A percentile compares a stretch with the other conserved stretches of the same genome.
phyloP scores from a whole-genome alignment of 2,888 invertebrate species.

The Acanthococcus lagerstroemiae region DNA sequence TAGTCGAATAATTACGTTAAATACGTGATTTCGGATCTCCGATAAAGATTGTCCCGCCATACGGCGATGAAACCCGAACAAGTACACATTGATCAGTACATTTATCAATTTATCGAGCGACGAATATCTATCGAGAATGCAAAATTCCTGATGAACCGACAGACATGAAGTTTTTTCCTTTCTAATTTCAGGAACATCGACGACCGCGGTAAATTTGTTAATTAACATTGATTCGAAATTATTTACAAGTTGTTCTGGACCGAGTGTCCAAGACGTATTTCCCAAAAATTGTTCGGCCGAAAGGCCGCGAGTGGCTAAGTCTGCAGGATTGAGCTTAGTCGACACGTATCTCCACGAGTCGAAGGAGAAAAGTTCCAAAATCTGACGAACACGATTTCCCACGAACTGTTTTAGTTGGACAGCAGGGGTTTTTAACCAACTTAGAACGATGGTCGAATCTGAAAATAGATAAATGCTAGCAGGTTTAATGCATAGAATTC shows the following conservation, averaged over 20 bases:
- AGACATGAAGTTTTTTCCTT: no score
- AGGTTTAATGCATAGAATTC: background rate
- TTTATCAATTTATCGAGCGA: no score
- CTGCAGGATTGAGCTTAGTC: conserved; percentile 1
- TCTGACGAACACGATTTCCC: conserved; percentile 1
- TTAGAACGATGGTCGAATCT: conserved; percentile 7
- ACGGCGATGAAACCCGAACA: no score
- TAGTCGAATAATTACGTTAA: no score
- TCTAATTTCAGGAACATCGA: no score
- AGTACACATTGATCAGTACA: no score
- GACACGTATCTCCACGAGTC: background rate
- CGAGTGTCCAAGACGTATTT: background rate
- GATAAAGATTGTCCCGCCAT: no score
- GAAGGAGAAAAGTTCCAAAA: background rate
- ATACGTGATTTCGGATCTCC: no score
- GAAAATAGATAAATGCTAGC: background rate
- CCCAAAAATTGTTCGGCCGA: background rate
- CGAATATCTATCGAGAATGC: no score
- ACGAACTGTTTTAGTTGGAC: background rate
- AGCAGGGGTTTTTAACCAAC: background rate
- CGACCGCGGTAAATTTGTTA: no score
- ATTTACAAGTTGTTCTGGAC: conserved; percentile 6
- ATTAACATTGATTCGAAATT: background rate
- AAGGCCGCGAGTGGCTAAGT: conserved; percentile 9
- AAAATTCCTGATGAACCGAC: no score